Evolutionary conservation across 1,140 invertebrate species (phyloP).

Genomic region (Conopomorpha cramerella): DNA sequence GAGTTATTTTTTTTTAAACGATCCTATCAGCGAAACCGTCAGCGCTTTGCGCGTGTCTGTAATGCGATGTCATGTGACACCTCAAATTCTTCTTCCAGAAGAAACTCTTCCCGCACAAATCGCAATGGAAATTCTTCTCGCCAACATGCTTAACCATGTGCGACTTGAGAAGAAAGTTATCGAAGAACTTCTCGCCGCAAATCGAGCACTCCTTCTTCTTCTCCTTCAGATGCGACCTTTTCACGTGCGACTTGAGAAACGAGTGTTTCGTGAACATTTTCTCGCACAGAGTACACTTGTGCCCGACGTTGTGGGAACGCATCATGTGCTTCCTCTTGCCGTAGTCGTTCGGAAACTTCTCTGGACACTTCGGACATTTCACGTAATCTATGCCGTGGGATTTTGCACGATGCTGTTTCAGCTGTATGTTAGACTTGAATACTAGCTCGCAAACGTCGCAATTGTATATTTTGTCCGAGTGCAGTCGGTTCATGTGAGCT

Average conservation of each 20-base stretch:
- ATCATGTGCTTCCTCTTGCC: conserved; percentile 23
- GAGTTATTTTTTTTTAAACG: no score
- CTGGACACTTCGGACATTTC: conserved; percentile 20
- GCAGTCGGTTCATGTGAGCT: conserved; percentile 1
- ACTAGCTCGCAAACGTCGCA: neutral
- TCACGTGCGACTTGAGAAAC: conserved; percentile 29
- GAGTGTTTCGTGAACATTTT: conserved; percentile 30
- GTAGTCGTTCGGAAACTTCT: conserved; percentile 27
- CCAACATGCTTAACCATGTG: conserved; percentile 65
- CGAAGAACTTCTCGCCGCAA: conserved; percentile 53
- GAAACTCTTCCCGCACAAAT: conserved; percentile 66
- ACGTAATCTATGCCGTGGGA: conserved; percentile 10
- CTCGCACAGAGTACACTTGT: conserved; percentile 27
- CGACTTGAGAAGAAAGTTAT: conserved; percentile 34
- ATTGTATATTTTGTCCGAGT: conserved; percentile 1
- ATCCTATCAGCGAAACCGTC: no score
- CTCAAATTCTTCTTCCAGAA: conserved; percentile 35
- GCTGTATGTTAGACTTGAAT: neutral
- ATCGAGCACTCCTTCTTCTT: conserved; percentile 29
- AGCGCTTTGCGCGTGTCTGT: conserved; percentile 3
- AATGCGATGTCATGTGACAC: conserved; percentile 27
- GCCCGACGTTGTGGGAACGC: conserved; percentile 15
- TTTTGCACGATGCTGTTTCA: conserved; percentile 2
- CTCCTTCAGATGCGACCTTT: conserved; percentile 32
- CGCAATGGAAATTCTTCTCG: conserved; percentile 72